Evolutionary conservation across 2,113 vertebrate genomes (phyloP).

Genomic region (Dryoscopus gambensis): DNA sequence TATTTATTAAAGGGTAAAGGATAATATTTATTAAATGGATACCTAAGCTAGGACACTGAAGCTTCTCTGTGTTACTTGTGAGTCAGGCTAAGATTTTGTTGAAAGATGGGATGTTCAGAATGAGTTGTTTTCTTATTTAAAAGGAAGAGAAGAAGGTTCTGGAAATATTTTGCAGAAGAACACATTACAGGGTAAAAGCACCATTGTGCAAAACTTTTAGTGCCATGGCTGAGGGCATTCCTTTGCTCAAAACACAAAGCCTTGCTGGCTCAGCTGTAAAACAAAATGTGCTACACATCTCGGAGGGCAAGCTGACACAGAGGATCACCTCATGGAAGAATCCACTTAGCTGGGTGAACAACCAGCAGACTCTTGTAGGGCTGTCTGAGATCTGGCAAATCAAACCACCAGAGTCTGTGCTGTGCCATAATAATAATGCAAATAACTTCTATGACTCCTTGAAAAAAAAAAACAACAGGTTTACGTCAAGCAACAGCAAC

Average conservation of each 20-base stretch:
- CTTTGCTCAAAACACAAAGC: background rate
- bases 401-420: background rate
- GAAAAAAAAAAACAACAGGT: background rate
- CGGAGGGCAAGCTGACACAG: background rate
- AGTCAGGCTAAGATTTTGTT: background rate
- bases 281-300: background rate
- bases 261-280: background rate
- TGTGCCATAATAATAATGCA: background rate
- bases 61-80: background rate
- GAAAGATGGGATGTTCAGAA: background rate
- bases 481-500: conserved; percentile 25
- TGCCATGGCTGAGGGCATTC: background rate
- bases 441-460: background rate
- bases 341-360: background rate
- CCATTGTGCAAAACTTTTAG: background rate
- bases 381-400: background rate
- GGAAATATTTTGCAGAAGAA: background rate
- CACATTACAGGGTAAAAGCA: background rate
- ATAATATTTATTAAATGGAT: background rate
- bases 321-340: background rate
- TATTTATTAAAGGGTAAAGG: background rate
- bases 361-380: background rate
- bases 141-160: background rate
- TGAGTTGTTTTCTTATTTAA: background rate
- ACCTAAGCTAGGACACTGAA: background rate